These are phyloP conservation scores for Cheilosia impressa DNA, from an alignment of 2,888 invertebrate species.

Conservation along the genomic window DNA sequence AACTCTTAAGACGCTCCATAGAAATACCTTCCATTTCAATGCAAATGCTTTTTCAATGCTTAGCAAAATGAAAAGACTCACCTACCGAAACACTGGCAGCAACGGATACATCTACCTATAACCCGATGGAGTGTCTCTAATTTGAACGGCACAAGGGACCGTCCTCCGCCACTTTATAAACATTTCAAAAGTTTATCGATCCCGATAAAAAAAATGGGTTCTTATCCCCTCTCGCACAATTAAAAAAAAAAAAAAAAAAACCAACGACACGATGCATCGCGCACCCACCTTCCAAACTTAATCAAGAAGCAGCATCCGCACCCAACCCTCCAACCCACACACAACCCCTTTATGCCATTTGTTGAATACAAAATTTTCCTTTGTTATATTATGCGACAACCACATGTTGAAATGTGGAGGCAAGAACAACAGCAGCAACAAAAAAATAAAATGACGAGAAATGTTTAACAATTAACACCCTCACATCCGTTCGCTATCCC, in stretches of 20 bases:
- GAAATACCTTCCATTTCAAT: no score
- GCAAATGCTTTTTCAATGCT: no score
- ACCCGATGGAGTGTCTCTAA: background rate
- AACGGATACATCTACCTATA: no score
- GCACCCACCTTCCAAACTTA: conserved; percentile 46
- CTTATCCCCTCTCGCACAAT: conserved; percentile 6
- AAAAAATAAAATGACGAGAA: conserved; percentile 56
- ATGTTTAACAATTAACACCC: conserved; percentile 73
- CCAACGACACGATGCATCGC: conserved; percentile 40
- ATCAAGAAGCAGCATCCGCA: conserved; percentile 42
- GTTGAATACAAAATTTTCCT: conserved; percentile 69
- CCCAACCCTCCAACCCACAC: conserved; percentile 2
- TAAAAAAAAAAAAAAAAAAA: background rate
- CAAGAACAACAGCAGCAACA: conserved; percentile 13
- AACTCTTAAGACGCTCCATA: no score
- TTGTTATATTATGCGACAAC: conserved; percentile 74
- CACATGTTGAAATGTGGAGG: conserved; percentile 69
- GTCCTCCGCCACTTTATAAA: background rate
- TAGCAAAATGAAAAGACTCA: no score
- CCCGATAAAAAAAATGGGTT: conserved; percentile 22
- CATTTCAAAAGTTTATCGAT: conserved; percentile 64
- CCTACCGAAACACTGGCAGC: no score
- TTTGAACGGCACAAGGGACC: background rate
- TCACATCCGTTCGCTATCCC: conserved; percentile 40
- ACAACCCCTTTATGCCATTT: conserved; percentile 63